Percentiles rank a stretch among this genome's conserved stretches.
Conservation (phyloP, 2,113 vertebrate species). For the Coptodon rendalli region DNA sequence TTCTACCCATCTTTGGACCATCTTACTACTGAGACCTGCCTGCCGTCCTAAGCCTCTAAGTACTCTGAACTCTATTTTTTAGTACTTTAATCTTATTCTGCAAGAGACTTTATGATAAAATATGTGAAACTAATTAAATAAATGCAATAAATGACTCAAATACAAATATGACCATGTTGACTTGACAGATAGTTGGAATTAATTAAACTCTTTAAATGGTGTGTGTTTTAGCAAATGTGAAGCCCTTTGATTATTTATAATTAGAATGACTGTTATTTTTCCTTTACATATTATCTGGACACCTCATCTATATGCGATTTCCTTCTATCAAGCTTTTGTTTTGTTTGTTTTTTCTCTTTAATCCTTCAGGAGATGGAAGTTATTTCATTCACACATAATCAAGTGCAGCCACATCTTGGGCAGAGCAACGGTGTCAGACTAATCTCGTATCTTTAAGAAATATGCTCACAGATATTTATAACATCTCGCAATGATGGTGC, state of each 20-base stretch:
- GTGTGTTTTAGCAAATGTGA: slow-evolving; percentile 78
- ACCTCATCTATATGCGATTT: neutral
- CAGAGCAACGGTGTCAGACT: slow-evolving; percentile 33
- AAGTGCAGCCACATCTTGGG: slow-evolving; percentile 22
- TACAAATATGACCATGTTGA: slow-evolving; percentile 77
- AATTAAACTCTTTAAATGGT: slow-evolving; percentile 86
- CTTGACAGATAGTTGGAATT: slow-evolving; percentile 81
- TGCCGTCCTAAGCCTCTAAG: neutral
- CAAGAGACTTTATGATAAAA: slow-evolving; percentile 82
- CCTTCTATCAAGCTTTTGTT: neutral
- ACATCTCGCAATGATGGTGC: slow-evolving; percentile 10
- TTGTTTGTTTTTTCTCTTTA: neutral
- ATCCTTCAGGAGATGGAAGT: slow-evolving; percentile 14
- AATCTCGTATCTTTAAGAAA: slow-evolving; percentile 39
- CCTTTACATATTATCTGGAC: neutral
- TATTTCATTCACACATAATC: slow-evolving; percentile 45
- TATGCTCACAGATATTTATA: slow-evolving; percentile 38
- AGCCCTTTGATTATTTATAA: slow-evolving; percentile 72
- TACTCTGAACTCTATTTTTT: neutral
- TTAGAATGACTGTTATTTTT: neutral
- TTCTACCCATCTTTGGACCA: neutral
- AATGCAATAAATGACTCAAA: neutral
- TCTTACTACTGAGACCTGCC: neutral
- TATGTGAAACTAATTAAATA: slow-evolving; percentile 23
- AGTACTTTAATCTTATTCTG: slow-evolving; percentile 62